Evolutionary conservation across 2,113 vertebrate species (phyloP).

Genomic region (Psettodes erumei): DNA sequence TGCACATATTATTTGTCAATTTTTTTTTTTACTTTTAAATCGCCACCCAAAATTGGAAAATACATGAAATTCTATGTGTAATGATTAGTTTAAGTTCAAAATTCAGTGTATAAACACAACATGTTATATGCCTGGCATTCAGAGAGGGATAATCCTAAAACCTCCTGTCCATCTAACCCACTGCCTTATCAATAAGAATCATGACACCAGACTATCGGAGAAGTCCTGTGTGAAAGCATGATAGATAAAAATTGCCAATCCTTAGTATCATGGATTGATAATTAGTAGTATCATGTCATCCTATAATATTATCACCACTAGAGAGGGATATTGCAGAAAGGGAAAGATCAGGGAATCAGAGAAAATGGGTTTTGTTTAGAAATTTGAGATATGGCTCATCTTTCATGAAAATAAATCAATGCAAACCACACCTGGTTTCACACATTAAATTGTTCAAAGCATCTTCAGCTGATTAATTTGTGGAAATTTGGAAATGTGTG

Average conservation of each 20-base stretch:
- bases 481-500: slow-evolving; percentile 25
- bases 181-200: no score
- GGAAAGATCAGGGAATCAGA: neutral
- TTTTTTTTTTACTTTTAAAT: neutral
- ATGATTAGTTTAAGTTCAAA: neutral
- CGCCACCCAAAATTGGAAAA: neutral
- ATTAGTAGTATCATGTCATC: no score
- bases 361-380: neutral
- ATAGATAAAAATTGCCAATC: no score
- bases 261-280: no score
- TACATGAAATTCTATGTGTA: neutral
- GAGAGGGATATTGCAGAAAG: neutral
- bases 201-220: no score
- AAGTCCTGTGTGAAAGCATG: neutral
- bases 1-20: neutral
- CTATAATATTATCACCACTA: neutral
- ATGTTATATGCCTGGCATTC: neutral
- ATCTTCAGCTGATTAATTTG: slow-evolving; percentile 14
- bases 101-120: neutral
- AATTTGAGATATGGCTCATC: slow-evolving; percentile 10
- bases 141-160: neutral
- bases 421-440: neutral
- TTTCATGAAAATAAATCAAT: neutral
- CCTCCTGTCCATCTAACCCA: neutral
- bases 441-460: slow-evolving; percentile 10